Evolutionary conservation across 2,888 invertebrate genomes (phyloP), one percentile per base, ranked within the genome.

Genomic region (Dolichopus griseipennis): DNA sequence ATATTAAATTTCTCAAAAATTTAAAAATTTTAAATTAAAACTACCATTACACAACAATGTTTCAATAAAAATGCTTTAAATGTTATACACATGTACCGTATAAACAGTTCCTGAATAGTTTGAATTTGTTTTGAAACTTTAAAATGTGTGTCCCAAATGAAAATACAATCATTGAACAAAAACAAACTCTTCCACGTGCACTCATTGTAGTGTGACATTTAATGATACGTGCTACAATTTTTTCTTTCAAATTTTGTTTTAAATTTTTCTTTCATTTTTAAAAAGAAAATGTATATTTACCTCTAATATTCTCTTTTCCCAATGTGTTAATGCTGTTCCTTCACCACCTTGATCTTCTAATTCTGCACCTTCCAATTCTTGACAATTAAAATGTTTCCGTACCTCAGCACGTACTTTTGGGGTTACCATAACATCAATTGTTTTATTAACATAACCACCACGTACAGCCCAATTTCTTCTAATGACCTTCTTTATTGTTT

Each of bases 301-400:
- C 87, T 99, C 99, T 79, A 98, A 95, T 2, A 98, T 89, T 68
- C 99, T 83, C 78, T 99, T 99, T 82, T 99, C 99, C 98, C 98
- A 99, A 78, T 99, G 99, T 0, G 98, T 98, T 64, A 97, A 83
- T 0, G 93, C 91, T 0, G 99, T 99, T 0, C 99, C 99, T 73
- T 97, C 95, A 20, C 95, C 95, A 0, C 98, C 98, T 82, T 99
- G 98, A 82, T 99, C 96, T 82, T 99, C 98, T 64, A 99, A 80
- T 79, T 99, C 98, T 0, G 97, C 98, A 0, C 98, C 98, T 82
- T 97, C 97, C 43, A 99, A 81, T 61, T 85, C 82, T 0, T 88
- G 84, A 77, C 97, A 97, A 78, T 91, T 88, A 81, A 97, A 97
- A 80, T 97, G 95, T 7, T 86, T 84, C 18, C 93, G 85, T 0